A percentile compares a stretch with the other conserved stretches of the same genome.
These are phyloP conservation scores for Oedothorax gibbosus DNA, from an alignment of 1,140 invertebrate species.

Conservation along the genomic window DNA sequence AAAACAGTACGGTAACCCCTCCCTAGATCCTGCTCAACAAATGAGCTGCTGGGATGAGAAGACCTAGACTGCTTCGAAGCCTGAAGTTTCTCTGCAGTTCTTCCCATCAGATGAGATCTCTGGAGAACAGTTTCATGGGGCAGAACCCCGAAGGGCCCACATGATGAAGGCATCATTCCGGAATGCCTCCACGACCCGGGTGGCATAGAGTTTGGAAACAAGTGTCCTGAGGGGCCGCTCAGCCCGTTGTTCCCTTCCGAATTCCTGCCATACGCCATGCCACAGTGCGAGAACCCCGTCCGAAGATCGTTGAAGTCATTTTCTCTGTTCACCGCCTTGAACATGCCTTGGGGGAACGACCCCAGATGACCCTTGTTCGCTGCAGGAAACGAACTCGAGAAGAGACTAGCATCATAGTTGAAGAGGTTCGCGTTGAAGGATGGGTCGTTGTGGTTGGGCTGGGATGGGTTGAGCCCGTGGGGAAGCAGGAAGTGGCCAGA, in stretches of 20 bases:
- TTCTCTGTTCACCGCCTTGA: slow-evolving; percentile 59
- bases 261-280: slow-evolving; percentile 38
- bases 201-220: slow-evolving; percentile 57
- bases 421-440: slow-evolving; percentile 61
- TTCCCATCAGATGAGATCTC: slow-evolving; percentile 55
- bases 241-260: slow-evolving; percentile 46
- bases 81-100: slow-evolving; percentile 57
- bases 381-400: slow-evolving; percentile 58
- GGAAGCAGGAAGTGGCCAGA: slow-evolving; percentile 57
- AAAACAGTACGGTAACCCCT: slow-evolving; percentile 54
- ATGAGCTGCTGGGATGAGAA: slow-evolving; percentile 33
- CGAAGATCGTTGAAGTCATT: slow-evolving; percentile 61
- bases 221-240: slow-evolving; percentile 12
- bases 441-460: slow-evolving; percentile 57
- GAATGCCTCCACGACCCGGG: slow-evolving; percentile 60
- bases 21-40: slow-evolving; percentile 59
- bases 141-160: slow-evolving; percentile 62
- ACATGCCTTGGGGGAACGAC: slow-evolving; percentile 59
- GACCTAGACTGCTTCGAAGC: slow-evolving; percentile 41
- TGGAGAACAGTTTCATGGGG: slow-evolving; percentile 62
- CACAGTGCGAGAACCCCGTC: slow-evolving; percentile 60
- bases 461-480: slow-evolving; percentile 60
- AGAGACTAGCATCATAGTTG: slow-evolving; percentile 61
- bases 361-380: slow-evolving; percentile 58
- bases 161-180: slow-evolving; percentile 56